Percentiles rank a stretch among this genome's conserved stretches.
Evolutionary conservation across 2,113 vertebrate species (phyloP).

Genomic region (Vulpes vulpes): DNA sequence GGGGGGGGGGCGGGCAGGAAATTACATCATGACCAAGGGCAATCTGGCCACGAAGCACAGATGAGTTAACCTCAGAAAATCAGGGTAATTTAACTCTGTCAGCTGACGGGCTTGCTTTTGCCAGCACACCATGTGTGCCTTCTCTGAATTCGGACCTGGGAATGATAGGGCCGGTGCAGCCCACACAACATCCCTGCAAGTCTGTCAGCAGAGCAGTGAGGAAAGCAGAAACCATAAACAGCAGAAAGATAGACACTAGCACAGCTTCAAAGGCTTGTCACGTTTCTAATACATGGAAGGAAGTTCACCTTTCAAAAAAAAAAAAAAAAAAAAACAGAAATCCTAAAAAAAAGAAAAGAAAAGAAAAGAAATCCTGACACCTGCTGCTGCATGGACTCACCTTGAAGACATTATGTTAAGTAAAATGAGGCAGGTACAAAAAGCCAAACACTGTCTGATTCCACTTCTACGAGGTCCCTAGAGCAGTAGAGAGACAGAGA

Average conservation of each 20-base stretch:
- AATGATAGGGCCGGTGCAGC: not conserved
- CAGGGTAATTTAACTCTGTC: not conserved
- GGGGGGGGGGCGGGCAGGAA: not conserved
- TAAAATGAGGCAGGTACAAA: not conserved
- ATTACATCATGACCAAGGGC: not conserved
- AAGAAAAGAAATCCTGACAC: not conserved
- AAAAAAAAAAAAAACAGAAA: not conserved
- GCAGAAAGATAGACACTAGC: not conserved
- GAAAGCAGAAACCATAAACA: not conserved
- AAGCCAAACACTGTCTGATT: not conserved
- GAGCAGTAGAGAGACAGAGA: not conserved
- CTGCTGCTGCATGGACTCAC: not conserved
- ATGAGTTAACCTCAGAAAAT: not conserved
- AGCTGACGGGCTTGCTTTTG: not conserved
- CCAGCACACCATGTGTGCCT: accelerated
- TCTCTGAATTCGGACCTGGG: not conserved
- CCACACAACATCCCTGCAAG: not conserved
- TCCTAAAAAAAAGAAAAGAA: too few relatives aligned
- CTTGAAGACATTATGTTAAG: not conserved
- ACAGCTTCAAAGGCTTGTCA: not conserved
- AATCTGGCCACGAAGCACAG: not conserved
- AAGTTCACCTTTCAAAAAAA: not conserved
- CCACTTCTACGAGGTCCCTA: not conserved
- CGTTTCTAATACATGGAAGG: not conserved
- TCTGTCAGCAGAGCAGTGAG: not conserved